Percentiles rank a stretch among this genome's conserved stretches.
Conservation (phyloP, 2,113 vertebrate species). For the Sterna hirundo region DNA sequence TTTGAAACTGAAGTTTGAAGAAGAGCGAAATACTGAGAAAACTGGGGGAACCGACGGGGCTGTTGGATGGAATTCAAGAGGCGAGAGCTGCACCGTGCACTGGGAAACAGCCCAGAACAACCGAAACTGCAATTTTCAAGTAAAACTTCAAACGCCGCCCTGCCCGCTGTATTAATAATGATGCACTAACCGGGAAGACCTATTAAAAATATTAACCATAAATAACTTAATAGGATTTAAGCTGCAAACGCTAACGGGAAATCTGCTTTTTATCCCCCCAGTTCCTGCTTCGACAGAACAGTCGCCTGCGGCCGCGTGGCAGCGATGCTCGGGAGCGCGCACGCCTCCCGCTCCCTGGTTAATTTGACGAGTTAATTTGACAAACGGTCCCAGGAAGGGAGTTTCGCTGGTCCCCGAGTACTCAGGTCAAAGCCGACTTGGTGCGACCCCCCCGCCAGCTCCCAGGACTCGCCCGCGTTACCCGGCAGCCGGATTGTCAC, state of each 20-base stretch:
- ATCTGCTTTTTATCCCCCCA: neutral
- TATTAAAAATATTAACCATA: neutral
- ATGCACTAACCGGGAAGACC: accelerated
- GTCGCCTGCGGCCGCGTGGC: accelerated
- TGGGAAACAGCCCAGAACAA: neutral
- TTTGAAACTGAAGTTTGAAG: too few relatives aligned
- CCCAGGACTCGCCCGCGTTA: neutral
- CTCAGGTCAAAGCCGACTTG: neutral
- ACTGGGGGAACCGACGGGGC: neutral
- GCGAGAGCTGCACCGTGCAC: neutral
- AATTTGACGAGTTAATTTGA: neutral
- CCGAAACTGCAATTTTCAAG: neutral
- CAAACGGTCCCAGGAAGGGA: neutral
- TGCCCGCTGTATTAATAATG: accelerated
- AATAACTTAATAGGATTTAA: neutral
- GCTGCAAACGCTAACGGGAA: accelerated
- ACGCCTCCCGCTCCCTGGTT: accelerated
- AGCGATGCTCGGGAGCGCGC: neutral
- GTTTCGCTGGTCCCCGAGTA: neutral
- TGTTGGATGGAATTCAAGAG: neutral
- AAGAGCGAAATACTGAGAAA: neutral
- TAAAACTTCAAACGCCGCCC: neutral
- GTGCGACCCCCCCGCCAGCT: neutral
- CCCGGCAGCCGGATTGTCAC: conserved; percentile 26
- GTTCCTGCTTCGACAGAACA: accelerated